Conservation (phyloP, 2,888 invertebrate genomes). For the Melanargia galathea region DNA sequence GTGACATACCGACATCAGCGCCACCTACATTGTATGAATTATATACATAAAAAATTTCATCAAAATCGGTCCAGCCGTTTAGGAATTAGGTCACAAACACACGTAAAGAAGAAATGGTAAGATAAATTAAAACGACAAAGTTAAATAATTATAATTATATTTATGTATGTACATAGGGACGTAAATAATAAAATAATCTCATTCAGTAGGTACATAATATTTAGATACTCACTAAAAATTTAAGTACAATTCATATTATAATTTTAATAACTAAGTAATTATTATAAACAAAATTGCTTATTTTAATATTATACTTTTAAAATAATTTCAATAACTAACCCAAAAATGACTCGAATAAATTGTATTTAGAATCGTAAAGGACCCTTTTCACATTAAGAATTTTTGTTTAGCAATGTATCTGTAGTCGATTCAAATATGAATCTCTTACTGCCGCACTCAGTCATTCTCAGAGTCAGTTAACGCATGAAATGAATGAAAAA, state of each 20-base stretch:
- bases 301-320: neutral
- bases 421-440: too few relatives aligned
- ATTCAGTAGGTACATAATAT: neutral
- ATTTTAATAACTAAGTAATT: neutral
- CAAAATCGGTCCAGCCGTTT: too few relatives aligned
- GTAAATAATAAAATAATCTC: slow-evolving; percentile 12
- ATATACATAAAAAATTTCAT: too few relatives aligned
- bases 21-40: too few relatives aligned
- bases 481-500: too few relatives aligned
- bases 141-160: slow-evolving; percentile 18
- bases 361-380: too few relatives aligned
- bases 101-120: neutral
- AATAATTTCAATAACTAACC: neutral
- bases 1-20: too few relatives aligned
- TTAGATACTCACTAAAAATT: slow-evolving; percentile 16
- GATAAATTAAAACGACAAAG: neutral
- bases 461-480: too few relatives aligned
- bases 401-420: neutral
- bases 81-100: too few relatives aligned
- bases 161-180: slow-evolving; percentile 21
- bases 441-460: too few relatives aligned
- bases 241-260: slow-evolving; percentile 20
- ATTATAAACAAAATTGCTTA: neutral
- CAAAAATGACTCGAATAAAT: too few relatives aligned
- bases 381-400: neutral